Percentiles rank a stretch among this genome's conserved stretches.
These are phyloP conservation scores for Adelosebastes latens DNA, from an alignment of 2,797 vertebrate species.

Conservation along the genomic window DNA sequence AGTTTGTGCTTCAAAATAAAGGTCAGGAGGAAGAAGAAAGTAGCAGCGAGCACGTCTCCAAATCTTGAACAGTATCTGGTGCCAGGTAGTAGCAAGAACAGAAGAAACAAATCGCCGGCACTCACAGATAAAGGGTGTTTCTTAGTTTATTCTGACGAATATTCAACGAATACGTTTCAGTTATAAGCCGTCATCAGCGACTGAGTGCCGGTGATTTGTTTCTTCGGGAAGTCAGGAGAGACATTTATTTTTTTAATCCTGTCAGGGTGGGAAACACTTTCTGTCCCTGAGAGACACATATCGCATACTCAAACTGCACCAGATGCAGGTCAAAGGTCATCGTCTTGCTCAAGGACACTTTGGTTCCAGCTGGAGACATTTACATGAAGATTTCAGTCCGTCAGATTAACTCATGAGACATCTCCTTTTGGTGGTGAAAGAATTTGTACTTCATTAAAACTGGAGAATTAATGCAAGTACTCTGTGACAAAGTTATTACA, in stretches of 20 bases:
- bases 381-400: neutral
- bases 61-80: too few relatives aligned
- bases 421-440: neutral
- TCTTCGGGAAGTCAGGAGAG: too few relatives aligned
- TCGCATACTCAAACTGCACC: neutral
- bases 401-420: neutral
- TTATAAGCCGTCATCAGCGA: neutral
- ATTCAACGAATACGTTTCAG: too few relatives aligned
- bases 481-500: too few relatives aligned
- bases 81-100: too few relatives aligned
- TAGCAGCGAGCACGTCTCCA: too few relatives aligned
- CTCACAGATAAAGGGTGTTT: too few relatives aligned
- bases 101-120: too few relatives aligned
- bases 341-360: conserved; percentile 33
- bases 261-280: neutral
- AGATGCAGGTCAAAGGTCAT: conserved; percentile 42
- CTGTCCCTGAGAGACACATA: too few relatives aligned
- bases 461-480: neutral
- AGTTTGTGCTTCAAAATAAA: conserved; percentile 13
- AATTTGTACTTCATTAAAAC: neutral
- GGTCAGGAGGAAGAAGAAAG: neutral
- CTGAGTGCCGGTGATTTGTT: too few relatives aligned
- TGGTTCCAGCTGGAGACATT: neutral
- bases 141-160: too few relatives aligned
- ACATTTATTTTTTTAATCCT: neutral